A percentile compares a stretch with the other conserved stretches of the same genome.
Evolutionary conservation across 2,113 vertebrate genomes (phyloP).

Genomic region (Epinephelus moara): DNA sequence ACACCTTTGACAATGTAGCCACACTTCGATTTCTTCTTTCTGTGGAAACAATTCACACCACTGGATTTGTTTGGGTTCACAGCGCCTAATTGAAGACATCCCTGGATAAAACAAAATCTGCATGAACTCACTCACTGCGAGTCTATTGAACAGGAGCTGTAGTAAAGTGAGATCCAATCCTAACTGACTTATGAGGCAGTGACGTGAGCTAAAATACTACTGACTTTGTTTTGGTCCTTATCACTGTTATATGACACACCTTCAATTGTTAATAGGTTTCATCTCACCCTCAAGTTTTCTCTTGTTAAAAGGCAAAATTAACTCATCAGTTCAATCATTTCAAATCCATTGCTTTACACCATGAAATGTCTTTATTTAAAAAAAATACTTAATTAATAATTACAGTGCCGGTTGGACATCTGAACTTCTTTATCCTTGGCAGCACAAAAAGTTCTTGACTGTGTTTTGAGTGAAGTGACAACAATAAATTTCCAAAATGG

Average conservation of each 20-base stretch:
- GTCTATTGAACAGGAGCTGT: not conserved
- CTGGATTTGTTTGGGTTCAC: not conserved
- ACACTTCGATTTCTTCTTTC: not conserved
- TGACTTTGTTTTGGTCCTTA: not conserved
- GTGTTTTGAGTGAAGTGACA: not conserved
- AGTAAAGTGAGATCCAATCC: not conserved
- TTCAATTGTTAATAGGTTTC: not conserved
- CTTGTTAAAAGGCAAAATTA: not conserved
- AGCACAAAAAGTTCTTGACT: not conserved
- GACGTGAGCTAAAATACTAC: not conserved
- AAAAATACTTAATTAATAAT: not conserved
- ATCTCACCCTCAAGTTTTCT: not conserved
- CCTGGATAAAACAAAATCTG: slow-evolving; percentile 5
- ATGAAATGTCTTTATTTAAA: not conserved
- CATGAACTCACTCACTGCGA: not conserved
- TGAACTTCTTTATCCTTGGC: not conserved
- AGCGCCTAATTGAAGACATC: not conserved
- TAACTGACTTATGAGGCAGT: not conserved
- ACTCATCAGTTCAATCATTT: not conserved
- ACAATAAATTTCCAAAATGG: not conserved
- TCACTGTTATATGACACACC: not conserved
- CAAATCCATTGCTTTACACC: too few relatives aligned
- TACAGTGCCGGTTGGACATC: not conserved
- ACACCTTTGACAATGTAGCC: not conserved
- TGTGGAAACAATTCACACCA: not conserved